Percentiles rank a stretch among this genome's conserved stretches.
These are phyloP conservation scores for Ophiothrix spiculata DNA, from an alignment of 35 echinoderm and acorn worm genomes.

Conservation along the genomic window DNA sequence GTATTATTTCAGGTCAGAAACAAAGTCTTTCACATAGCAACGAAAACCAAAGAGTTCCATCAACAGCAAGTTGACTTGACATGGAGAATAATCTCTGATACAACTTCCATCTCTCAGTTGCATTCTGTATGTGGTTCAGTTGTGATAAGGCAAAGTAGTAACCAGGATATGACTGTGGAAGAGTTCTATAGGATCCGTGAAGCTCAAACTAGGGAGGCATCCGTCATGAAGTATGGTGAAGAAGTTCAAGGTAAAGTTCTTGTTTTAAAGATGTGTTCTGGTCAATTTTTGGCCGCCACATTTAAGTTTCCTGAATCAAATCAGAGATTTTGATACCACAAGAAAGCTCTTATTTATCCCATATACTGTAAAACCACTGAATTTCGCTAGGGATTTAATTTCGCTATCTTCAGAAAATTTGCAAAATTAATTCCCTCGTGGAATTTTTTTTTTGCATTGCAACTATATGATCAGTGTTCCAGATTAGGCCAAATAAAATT, in stretches of 20 bases:
- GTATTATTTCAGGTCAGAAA: background rate
- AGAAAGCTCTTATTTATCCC: too few relatives aligned
- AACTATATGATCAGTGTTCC: too few relatives aligned
- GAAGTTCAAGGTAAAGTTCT: conserved; percentile 48
- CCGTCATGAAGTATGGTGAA: conserved; percentile 77
- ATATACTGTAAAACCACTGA: too few relatives aligned
- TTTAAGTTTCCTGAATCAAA: too few relatives aligned
- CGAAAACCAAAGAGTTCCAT: conserved; percentile 14
- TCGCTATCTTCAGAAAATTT: too few relatives aligned
- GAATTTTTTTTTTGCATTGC: too few relatives aligned
- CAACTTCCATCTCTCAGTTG: background rate
- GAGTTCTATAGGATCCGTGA: conserved; percentile 36
- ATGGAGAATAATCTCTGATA: conserved; percentile 13
- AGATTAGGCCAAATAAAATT: too few relatives aligned
- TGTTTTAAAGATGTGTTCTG: too few relatives aligned
- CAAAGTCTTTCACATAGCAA: background rate
- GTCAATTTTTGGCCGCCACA: too few relatives aligned
- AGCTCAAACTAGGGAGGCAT: conserved; percentile 58
- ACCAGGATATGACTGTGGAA: conserved; percentile 13
- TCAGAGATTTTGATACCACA: too few relatives aligned
- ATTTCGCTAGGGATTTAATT: too few relatives aligned
- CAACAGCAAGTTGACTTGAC: conserved; percentile 49
- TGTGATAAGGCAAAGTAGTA: background rate
- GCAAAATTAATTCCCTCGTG: too few relatives aligned
- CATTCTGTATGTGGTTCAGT: conserved; percentile 20